Evolutionary conservation across 1,140 invertebrate species (phyloP), one percentile per base, ranked within the genome.

Genomic region (Lasaia peninsularis): DNA sequence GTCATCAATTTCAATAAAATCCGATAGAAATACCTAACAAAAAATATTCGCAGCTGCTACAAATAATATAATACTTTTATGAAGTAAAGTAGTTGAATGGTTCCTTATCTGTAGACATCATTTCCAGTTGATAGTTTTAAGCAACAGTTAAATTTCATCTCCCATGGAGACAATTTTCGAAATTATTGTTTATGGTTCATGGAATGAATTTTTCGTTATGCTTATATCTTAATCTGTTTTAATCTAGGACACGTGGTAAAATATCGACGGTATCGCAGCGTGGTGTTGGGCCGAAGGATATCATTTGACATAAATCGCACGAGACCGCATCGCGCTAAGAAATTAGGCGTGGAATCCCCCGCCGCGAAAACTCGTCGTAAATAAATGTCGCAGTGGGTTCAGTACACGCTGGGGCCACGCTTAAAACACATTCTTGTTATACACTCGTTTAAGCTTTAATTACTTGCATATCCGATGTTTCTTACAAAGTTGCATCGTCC

Each of bases 391-490:
- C 74, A 12, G 53, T 28, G n/a, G 20, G 12, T 37, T 24, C 40
- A 18, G 40, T 14, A 34, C 64, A 62, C 62, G 71, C 65, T 67
- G 69, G 56, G 66, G 24, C 31, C 52, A 60, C 66, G 67, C 67
- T 76, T 68, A 67, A 80, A 76, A 73, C 72, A 75, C 58, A 76
- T 75, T 76, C 76, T 80, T 78, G 75, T 83, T 80, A 86, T 80
- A 84, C 79, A 86, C 75, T 80, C 75, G 73, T 83, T 84, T 79
- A 82, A 80, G 71, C 67, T 87, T 82, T 84, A 83, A 87, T 86
- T 85, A 85, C 74, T 75, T 81, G 74, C 69, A 75, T 71, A 74
- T 72, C 63, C 48, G 69, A 48, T 62, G 40, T 33, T 50, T 52
- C 50, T 44, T 44, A 44, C 40, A 55, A 34, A 24, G 33, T 54